Conservation (phyloP, 2,113 vertebrate species). For the Muntiacus muntjak region DNA sequence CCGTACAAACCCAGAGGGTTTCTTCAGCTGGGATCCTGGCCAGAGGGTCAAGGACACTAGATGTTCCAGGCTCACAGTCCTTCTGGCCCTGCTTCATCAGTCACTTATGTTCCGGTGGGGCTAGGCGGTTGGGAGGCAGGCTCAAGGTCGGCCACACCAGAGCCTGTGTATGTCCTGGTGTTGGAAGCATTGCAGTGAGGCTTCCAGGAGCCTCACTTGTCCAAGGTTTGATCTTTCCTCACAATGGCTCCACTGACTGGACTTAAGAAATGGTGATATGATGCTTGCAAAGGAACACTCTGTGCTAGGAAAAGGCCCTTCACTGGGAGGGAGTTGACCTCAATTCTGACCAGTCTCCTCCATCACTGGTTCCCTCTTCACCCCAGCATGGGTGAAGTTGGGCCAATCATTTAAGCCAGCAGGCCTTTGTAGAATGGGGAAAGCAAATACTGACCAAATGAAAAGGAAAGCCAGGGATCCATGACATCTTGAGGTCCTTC, state of each 20-base stretch:
- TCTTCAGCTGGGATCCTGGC: background rate
- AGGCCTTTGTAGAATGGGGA: background rate
- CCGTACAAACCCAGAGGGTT: background rate
- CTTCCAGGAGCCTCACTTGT: background rate
- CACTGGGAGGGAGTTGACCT: background rate
- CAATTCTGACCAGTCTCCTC: background rate
- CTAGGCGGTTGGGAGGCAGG: background rate
- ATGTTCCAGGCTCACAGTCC: background rate
- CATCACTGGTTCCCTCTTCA: background rate
- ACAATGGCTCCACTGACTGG: background rate
- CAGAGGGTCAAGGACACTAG: constrained; percentile 1
- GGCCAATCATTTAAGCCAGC: background rate
- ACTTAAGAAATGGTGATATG: background rate
- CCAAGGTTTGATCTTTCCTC: background rate
- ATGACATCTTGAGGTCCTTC: background rate
- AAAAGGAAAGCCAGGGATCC: background rate
- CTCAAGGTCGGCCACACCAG: background rate
- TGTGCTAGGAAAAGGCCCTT: background rate
- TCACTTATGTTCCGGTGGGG: background rate
- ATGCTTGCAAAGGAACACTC: background rate
- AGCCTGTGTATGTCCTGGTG: background rate
- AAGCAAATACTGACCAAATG: background rate
- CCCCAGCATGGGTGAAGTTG: background rate
- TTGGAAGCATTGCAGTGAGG: background rate
- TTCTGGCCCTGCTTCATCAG: background rate